Percentiles rank a stretch among this genome's conserved stretches.
Evolutionary conservation across 2,113 vertebrate genomes (phyloP).

Genomic region (Rutilus rutilus): DNA sequence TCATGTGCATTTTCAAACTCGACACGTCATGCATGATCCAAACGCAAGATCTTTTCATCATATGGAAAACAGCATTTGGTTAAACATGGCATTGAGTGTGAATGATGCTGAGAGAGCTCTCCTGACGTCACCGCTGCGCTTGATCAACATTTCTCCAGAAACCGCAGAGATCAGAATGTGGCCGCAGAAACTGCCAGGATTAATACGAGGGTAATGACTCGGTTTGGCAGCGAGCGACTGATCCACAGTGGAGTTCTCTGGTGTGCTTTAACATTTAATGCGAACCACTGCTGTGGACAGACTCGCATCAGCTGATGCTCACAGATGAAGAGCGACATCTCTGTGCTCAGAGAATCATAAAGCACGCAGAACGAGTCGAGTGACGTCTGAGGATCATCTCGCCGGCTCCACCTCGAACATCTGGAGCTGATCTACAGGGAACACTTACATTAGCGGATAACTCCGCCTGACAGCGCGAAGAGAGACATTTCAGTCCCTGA

Average conservation of each 20-base stretch:
- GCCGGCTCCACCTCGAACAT: slow-evolving; percentile 60
- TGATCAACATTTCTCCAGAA: slow-evolving; percentile 76
- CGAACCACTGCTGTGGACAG: slow-evolving; percentile 65
- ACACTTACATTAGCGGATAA: slow-evolving; percentile 56
- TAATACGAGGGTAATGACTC: slow-evolving; percentile 75
- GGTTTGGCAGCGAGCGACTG: slow-evolving; percentile 72
- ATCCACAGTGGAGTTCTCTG: slow-evolving; percentile 70
- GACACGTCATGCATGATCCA: too few relatives aligned
- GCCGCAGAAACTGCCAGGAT: slow-evolving; percentile 69
- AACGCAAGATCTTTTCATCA: too few relatives aligned
- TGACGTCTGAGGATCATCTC: neutral
- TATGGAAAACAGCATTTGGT: too few relatives aligned
- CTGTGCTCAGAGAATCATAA: neutral
- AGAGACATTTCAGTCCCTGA: slow-evolving; percentile 49
- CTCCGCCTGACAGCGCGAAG: slow-evolving; percentile 55
- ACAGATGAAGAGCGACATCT: too few relatives aligned
- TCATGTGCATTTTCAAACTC: too few relatives aligned
- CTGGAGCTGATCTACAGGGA: slow-evolving; percentile 69
- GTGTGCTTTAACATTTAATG: slow-evolving; percentile 66
- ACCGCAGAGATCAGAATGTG: slow-evolving; percentile 71
- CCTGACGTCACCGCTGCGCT: slow-evolving; percentile 55
- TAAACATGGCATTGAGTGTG: too few relatives aligned
- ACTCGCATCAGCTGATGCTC: neutral
- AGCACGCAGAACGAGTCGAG: neutral
- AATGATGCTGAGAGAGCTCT: slow-evolving; percentile 49